Evolutionary conservation across 2,888 invertebrate genomes (phyloP), one percentile per base, ranked within the genome.

Genomic region (Celastrina argiolus): DNA sequence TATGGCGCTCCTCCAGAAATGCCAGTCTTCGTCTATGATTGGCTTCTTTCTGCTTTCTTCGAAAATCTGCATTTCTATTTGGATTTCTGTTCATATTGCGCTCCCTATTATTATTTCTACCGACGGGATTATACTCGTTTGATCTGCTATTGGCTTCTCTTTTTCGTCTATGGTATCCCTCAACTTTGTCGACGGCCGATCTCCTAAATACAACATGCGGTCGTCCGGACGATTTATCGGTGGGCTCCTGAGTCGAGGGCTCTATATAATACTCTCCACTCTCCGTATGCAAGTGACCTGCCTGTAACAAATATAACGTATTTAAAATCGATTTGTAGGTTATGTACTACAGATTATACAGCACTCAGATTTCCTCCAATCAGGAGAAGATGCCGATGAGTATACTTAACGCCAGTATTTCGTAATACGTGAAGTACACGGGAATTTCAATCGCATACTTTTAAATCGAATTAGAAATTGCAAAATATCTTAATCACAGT

Each of bases 231-330:
- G 76, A 82, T 68, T 71, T 79, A 74, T 82, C 84, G 69, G 76
- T 76, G 65, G 82, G 73, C 70, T 90, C 83, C 81, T 93, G 91
- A 75, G 93, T 92, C 39, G 93, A 92, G 42, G 95, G 95, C 82
- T 95, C 95, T 71, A 95, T 93, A 87, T 93, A 95, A 83, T 93
- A 95, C 81, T 94, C 94, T 69, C 93, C 94, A 70, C 92, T 87
- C 73, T 93, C 92, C 18, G 94, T 94, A 76, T 93, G 91, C 70
- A 95, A 92, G 76, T 94, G 91, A 26, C 95, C 95, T 74, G 93
- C 93, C 95, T 95, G 87, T 72, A 77, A 68, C 68, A 66, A 65
- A 61, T 6, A 36, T 36, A 4, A 12, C 51, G 10, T 12, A 36
- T 36, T 36, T 0, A 36, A 12, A 26, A 51, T 45, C 26, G 12